Base-by-base conservation (phyloP, 2,797 vertebrate genomes). In the Peromyscus aztecus region DNA sequence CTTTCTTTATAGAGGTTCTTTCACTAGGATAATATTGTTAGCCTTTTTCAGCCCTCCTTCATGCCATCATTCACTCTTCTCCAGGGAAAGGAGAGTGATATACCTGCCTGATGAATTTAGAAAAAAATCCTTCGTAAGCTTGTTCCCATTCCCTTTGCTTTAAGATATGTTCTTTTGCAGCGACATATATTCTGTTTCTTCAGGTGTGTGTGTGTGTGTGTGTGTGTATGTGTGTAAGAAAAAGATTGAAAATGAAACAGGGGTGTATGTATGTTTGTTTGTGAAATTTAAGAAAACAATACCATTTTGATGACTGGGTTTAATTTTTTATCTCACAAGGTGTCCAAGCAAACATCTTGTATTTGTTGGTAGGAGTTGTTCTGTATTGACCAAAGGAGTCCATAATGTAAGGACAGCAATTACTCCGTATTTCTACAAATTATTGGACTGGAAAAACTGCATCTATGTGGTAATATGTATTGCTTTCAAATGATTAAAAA, bases 401-500 rank as follows among this genome's bases (percentile, higher is more conserved):
- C 49, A 84, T 65, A 80, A 73, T 43, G 2, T 86, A 11, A 71
- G 80, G 2, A 23, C 34, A 59, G 17, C 8, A 77, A 59, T 90
- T 29, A 61, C 37, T 80, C 6, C 5, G 24, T 3, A 80, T 76
- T 83, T 89, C 34, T 85, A 75, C 37, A 55, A 63, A 49, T 76
- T 81, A 92, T 24, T 0, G 14, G 49, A 37, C 31, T 65, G 63
- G 23, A 63, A 71, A 94, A 86, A 71, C 9, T 93, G 9, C 37
- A 67, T n/a, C 2, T 67, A 55, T 80, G 29, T 19, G 31, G 63
- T 82, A 86, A 57, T 24, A 19, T 37, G 31, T 21, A 14, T 43
- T 75, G 78, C 9, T 89, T 93, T 94, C 8, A 84, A 19, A 2
- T 43, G n/a, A 46, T 89, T 86, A 95, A 89, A 76, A 87, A 83